phyloP scores from a whole-genome alignment of 1,140 invertebrate species.

The Zaprionus tsacasi region DNA sequence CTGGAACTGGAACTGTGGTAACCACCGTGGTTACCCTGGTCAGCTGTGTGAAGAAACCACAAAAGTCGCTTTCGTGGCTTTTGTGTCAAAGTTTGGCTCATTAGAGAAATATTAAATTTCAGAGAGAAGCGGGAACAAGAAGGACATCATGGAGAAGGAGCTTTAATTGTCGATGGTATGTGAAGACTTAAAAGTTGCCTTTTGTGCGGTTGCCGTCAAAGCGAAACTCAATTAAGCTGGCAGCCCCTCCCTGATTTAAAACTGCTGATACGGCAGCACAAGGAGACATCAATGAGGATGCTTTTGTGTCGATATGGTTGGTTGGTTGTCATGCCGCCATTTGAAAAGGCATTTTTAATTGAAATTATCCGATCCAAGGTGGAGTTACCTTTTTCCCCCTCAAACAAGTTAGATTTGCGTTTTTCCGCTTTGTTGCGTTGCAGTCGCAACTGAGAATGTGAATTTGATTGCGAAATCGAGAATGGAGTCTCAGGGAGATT shows the following conservation, averaged over 20 bases:
- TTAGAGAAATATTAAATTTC: constrained; percentile 79
- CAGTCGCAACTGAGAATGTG: constrained; percentile 6
- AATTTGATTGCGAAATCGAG: constrained; percentile 1
- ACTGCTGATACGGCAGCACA: constrained; percentile 78
- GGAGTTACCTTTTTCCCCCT: constrained; percentile 48
- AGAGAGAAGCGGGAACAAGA: constrained; percentile 5
- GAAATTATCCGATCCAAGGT: constrained; percentile 71
- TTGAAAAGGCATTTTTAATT: constrained; percentile 81
- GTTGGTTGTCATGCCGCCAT: constrained; percentile 55
- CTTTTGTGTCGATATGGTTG: constrained; percentile 41
- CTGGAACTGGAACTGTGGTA: neutral
- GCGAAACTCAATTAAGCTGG: constrained; percentile 80
- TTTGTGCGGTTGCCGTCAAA: constrained; percentile 81
- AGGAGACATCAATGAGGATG: constrained; percentile 75
- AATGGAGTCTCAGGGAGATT: neutral
- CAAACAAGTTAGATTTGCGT: constrained; percentile 51
- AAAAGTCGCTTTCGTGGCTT: constrained; percentile 46
- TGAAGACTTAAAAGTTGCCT: constrained; percentile 80
- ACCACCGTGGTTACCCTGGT: constrained; percentile 27
- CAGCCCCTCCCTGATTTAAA: constrained; percentile 55
- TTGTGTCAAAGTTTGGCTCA: constrained; percentile 52
- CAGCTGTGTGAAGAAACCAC: constrained; percentile 61
- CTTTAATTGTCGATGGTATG: constrained; percentile 75
- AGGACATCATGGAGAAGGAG: constrained; percentile 4
- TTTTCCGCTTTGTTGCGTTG: constrained; percentile 70